Evolutionary conservation across 1,140 invertebrate species (phyloP).

Genomic region (Trachymyrmex cornetzi): DNA sequence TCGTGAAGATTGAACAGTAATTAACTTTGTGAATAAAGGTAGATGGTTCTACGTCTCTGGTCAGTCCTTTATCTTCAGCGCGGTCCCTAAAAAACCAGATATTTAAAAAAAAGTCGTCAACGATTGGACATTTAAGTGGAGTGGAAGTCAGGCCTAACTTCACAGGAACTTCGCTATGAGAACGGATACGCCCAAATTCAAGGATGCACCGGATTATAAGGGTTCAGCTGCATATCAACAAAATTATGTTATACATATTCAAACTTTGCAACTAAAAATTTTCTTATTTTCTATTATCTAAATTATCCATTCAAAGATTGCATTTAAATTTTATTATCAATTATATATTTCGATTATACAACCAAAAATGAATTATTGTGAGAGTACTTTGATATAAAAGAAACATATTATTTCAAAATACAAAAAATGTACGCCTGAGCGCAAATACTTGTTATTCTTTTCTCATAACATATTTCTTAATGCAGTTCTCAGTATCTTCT

Average conservation of each 20-base stretch:
- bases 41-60: slow-evolving; percentile 31
- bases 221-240: slow-evolving; percentile 1
- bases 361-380: too few species aligned
- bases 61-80: slow-evolving; percentile 42
- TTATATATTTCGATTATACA: neutral
- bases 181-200: slow-evolving; percentile 52
- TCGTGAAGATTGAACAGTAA: slow-evolving; percentile 21
- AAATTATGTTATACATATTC: slow-evolving; percentile 14
- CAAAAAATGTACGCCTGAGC: neutral
- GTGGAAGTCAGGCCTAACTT: slow-evolving; percentile 37
- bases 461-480: neutral
- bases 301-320: neutral
- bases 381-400: neutral
- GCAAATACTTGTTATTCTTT: neutral
- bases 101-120: slow-evolving; percentile 46
- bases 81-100: slow-evolving; percentile 55
- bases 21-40: slow-evolving; percentile 44
- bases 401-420: neutral
- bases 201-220: slow-evolving; percentile 46
- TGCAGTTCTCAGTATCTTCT: neutral
- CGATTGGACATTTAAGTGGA: slow-evolving; percentile 38
- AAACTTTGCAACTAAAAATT: neutral
- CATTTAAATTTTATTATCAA: neutral
- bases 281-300: neutral
- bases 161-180: slow-evolving; percentile 26